Conservation (phyloP, 1,140 invertebrate species). For the Temnothorax curvispinosus region DNA sequence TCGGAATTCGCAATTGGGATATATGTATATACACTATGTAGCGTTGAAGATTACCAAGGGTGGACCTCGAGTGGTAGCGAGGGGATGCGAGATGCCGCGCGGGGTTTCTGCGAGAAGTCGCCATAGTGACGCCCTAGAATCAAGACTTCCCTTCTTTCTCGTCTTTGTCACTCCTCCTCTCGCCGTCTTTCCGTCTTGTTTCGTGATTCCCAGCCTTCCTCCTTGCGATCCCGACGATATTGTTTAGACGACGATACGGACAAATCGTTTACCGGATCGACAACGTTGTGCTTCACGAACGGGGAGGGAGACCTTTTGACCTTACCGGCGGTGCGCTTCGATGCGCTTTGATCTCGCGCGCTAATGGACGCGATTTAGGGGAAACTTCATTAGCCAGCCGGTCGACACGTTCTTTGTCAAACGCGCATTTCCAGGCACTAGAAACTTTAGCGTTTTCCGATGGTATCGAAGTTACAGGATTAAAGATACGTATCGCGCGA, state of each 20-base stretch:
- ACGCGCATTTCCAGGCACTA: background rate
- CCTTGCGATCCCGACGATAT: background rate
- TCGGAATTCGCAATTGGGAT: constrained; percentile 3
- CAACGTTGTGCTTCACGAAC: background rate
- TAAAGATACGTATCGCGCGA: background rate
- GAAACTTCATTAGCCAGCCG: constrained; percentile 32
- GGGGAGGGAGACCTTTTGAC: background rate
- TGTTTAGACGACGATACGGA: constrained; percentile 30
- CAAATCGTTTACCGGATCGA: constrained; percentile 19
- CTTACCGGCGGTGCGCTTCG: background rate
- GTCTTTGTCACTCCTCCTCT: background rate
- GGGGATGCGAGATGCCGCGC: background rate
- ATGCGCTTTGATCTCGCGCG: constrained; percentile 46
- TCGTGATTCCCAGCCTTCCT: background rate
- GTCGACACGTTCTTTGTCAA: background rate
- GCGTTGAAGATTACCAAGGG: constrained; percentile 24
- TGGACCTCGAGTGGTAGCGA: background rate
- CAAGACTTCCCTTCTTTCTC: constrained; percentile 5
- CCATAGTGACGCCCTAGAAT: constrained; percentile 71
- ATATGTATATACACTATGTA: background rate
- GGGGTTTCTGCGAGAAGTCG: constrained; percentile 53
- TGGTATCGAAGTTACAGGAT: constrained; percentile 8
- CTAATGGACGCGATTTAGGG: constrained; percentile 44
- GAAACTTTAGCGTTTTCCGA: constrained; percentile 23
- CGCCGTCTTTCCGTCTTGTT: background rate